Base-by-base conservation (phyloP, 2,113 vertebrate genomes). In the Pardalotus punctatus region DNA sequence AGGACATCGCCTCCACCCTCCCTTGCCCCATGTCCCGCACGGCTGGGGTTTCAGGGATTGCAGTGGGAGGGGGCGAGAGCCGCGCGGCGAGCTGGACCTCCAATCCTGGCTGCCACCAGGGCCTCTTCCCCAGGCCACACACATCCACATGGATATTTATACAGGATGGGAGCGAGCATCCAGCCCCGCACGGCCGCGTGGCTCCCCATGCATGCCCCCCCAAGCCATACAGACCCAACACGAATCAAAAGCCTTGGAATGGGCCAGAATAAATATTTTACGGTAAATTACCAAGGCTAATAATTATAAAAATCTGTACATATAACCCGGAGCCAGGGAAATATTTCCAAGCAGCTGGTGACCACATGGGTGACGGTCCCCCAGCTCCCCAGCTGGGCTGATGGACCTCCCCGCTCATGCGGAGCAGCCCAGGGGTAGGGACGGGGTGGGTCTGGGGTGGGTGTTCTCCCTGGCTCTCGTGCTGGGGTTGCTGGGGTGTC, bases 181-280 rank as follows among this genome's bases (percentile, higher is more conserved):
- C 89, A 78, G 65, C 56, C 80, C 84, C 1, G 0, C 35, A 2
- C 5, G 7, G 54, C 83, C n/a, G 0, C 38, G 33, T 47, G 47
- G 77, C 60, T 77, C 80, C 83, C 36, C 4, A 0, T 40, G 42
- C 48, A n/a, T 22, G 3, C 20, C 14, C 74, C 67, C 48, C 20
- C 31, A 43, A 71, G 12, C 73, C n/a, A 9, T n/a, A 22, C 28
- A 1, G 91, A 90, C 95, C 77, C 82, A 88, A 86, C 91, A 87
- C 33, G 67, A 95, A 95, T 90, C 92, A 90, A 89, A 94, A 3
- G 54, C 66, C 58, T 82, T 11, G 2, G 76, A 86, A 58, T 27
- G 86, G 96, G 97, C 95, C 97, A 97, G 96, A 90, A 96, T 95
- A 97, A 97, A 97, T 97, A 97, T 91, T 94, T 94, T 92, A 95